Conservation (phyloP, 2,888 invertebrate genomes). For the Sabatieria punctata region DNA sequence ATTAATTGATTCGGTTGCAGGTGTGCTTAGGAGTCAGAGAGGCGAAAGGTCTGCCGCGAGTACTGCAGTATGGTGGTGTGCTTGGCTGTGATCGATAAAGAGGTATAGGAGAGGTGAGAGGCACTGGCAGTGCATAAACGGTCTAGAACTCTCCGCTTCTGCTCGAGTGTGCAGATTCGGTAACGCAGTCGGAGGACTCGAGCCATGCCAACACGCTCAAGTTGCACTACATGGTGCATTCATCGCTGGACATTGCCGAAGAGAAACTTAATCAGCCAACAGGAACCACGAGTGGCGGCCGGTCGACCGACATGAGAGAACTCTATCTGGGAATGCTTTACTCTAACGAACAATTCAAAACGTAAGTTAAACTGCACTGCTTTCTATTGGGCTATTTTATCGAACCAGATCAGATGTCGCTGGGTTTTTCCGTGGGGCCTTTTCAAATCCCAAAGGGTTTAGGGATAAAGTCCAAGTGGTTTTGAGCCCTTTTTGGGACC, state of each 20-base stretch:
- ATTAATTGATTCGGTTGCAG: no score
- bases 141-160: not conserved
- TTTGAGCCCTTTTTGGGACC: no score
- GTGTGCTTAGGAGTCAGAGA: no score
- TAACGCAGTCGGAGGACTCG: not conserved
- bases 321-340: conserved; percentile 75
- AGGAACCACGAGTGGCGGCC: conserved; percentile 9
- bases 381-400: no score
- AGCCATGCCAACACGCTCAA: conserved; percentile 49
- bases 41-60: no score
- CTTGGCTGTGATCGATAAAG: not conserved
- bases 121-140: not conserved
- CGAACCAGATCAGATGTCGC: no score
- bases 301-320: conserved; percentile 54
- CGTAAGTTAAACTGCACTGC: conserved; percentile 44
- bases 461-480: no score
- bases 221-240: conserved; percentile 80
- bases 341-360: conserved; percentile 86
- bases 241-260: conserved; percentile 61
- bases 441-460: no score
- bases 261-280: conserved; percentile 6
- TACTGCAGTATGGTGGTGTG: not conserved
- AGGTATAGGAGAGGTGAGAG: not conserved
- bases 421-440: no score
- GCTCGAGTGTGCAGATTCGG: not conserved